Evolutionary conservation across 2,113 vertebrate genomes (phyloP).

Genomic region (Platichthys stellatus): DNA sequence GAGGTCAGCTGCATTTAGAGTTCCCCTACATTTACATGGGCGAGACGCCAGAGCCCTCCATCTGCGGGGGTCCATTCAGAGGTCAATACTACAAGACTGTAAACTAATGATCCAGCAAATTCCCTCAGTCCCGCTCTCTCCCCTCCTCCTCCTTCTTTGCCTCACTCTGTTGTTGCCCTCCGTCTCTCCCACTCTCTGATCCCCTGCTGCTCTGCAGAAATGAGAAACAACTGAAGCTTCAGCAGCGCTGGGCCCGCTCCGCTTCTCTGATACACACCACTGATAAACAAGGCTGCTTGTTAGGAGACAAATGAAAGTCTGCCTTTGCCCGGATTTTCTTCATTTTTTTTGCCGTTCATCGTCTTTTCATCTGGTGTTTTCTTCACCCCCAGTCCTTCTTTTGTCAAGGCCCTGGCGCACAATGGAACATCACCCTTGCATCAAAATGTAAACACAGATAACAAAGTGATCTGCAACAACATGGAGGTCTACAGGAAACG

Average conservation of each 20-base stretch:
- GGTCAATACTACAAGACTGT: slow-evolving; percentile 80
- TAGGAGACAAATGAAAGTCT: slow-evolving; percentile 72
- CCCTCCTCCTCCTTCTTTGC: slow-evolving; percentile 39
- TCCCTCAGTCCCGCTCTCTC: slow-evolving; percentile 64
- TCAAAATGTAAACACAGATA: slow-evolving; percentile 37
- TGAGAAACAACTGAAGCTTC: slow-evolving; percentile 76
- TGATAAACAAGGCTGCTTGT: slow-evolving; percentile 74
- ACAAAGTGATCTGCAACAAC: slow-evolving; percentile 5
- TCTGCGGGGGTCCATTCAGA: slow-evolving; percentile 72
- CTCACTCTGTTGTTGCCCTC: slow-evolving; percentile 71
- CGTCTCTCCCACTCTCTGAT: slow-evolving; percentile 64
- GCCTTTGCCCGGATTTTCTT: slow-evolving; percentile 43
- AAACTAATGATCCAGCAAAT: slow-evolving; percentile 81
- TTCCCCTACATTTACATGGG: slow-evolving; percentile 61
- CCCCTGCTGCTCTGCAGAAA: slow-evolving; percentile 74
- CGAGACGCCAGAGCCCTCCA: slow-evolving; percentile 46
- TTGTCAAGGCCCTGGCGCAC: slow-evolving; percentile 27
- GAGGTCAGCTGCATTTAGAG: slow-evolving; percentile 56
- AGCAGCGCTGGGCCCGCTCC: slow-evolving; percentile 55
- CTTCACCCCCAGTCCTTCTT: slow-evolving; percentile 40
- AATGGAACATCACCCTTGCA: slow-evolving; percentile 10
- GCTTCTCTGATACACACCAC: slow-evolving; percentile 66
- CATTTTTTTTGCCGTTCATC: slow-evolving; percentile 26
- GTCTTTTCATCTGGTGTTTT: slow-evolving; percentile 52
- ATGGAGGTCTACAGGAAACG: slow-evolving; percentile 8